Evolutionary conservation across 2,797 vertebrate species (phyloP).

Genomic region (Pangasius macronema): DNA sequence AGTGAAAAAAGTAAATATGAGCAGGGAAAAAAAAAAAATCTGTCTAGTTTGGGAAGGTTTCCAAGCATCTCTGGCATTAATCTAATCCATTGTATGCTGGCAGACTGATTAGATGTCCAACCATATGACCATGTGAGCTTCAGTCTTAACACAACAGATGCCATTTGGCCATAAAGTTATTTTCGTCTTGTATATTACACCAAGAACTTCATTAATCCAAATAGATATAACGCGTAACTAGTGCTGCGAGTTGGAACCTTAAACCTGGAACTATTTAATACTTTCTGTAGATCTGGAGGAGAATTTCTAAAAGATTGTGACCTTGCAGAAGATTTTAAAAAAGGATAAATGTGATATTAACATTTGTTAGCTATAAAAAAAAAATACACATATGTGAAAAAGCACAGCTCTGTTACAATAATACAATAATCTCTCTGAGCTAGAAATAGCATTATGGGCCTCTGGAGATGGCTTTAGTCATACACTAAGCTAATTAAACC

Average conservation of each 20-base stretch:
- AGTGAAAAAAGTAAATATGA: background rate
- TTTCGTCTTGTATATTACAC: constrained; percentile 51
- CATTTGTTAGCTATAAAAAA: constrained; percentile 40
- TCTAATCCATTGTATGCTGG: constrained; percentile 56
- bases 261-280: constrained; percentile 21
- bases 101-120: constrained; percentile 54
- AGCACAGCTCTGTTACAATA: constrained; percentile 17
- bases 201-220: constrained; percentile 46
- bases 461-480: constrained; percentile 6
- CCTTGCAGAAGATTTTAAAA: constrained; percentile 36
- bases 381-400: background rate
- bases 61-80: constrained; percentile 76
- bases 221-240: constrained; percentile 17
- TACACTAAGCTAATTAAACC: constrained; percentile 21
- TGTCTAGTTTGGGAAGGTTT: constrained; percentile 71
- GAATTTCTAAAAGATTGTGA: constrained; percentile 14
- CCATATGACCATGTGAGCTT: constrained; percentile 54
- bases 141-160: constrained; percentile 60
- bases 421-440: constrained; percentile 43
- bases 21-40: constrained; percentile 33
- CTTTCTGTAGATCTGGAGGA: background rate
- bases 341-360: constrained; percentile 35
- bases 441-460: constrained; percentile 23
- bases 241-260: constrained; percentile 4
- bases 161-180: constrained; percentile 54